Percentiles rank a stretch among this genome's conserved stretches.
phyloP scores from a whole-genome alignment of 2,888 invertebrate species.

The Lasioglossum lativentre region DNA sequence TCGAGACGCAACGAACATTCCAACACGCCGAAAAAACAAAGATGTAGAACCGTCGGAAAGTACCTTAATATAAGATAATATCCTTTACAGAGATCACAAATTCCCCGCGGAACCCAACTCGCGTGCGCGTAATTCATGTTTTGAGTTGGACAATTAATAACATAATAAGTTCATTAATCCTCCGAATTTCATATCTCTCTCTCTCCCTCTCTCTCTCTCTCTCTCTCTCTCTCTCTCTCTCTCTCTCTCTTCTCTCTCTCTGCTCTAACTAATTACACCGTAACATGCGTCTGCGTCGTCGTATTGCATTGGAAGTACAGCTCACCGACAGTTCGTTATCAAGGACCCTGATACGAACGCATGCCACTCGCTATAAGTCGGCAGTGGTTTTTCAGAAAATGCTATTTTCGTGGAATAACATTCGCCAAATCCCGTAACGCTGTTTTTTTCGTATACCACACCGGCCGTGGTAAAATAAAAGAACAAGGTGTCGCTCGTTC shows the following conservation, averaged over 20 bases:
- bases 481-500: constrained; percentile 31
- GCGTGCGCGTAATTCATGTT: not conserved
- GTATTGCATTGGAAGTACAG: constrained; percentile 45
- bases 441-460: constrained; percentile 22
- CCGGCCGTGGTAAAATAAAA: constrained; percentile 10
- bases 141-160: not conserved
- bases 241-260: constrained; percentile 7
- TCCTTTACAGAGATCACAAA: constrained; percentile 33
- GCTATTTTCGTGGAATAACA: constrained; percentile 21
- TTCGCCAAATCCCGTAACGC: constrained; percentile 33
- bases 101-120: constrained; percentile 18
- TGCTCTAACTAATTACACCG: constrained; percentile 29
- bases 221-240: too few relatives aligned
- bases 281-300: constrained; percentile 1
- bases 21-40: constrained; percentile 48
- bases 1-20: constrained; percentile 48
- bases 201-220: constrained; percentile 17
- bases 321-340: constrained; percentile 54
- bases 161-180: constrained; percentile 19
- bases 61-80: constrained; percentile 70
- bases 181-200: constrained; percentile 18
- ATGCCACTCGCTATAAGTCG: constrained; percentile 37
- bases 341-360: constrained; percentile 52
- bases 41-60: constrained; percentile 62
- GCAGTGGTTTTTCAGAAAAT: constrained; percentile 46